phyloP scores from a whole-genome alignment of 2,888 invertebrate genomes.

The Pseudococcus longispinus region DNA sequence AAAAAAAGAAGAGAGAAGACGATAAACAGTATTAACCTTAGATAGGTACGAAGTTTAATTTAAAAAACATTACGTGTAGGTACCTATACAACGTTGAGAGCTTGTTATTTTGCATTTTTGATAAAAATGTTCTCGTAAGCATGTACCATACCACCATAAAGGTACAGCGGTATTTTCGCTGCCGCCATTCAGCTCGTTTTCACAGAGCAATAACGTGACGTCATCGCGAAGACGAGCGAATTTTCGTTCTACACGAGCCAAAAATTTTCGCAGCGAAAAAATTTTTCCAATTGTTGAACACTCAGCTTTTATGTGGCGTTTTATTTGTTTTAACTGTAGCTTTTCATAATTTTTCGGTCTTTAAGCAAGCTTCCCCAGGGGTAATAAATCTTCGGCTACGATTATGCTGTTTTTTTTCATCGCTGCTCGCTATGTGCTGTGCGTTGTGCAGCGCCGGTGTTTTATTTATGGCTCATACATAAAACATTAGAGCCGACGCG shows the following conservation, averaged over 20 bases:
- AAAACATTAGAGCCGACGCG: conserved; percentile 7
- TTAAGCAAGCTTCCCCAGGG: conserved; percentile 28
- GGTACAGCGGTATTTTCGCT: neutral
- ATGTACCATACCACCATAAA: neutral
- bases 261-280: neutral
- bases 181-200: neutral
- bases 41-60: neutral
- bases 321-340: conserved; percentile 24
- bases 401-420: conserved; percentile 2
- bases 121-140: neutral
- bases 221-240: neutral
- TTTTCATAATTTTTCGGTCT: conserved; percentile 40
- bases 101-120: conserved; percentile 31
- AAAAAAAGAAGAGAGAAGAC: neutral
- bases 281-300: conserved; percentile 35
- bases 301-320: conserved; percentile 20
- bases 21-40: conserved; percentile 2
- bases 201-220: neutral
- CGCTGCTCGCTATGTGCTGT: neutral
- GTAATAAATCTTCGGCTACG: conserved; percentile 26
- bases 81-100: neutral
- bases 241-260: neutral
- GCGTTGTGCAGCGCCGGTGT: neutral
- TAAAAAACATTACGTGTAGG: conserved; percentile 13
- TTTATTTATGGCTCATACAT: conserved; percentile 33